Evolutionary conservation across 2,797 vertebrate genomes (phyloP), one percentile per base, ranked within the genome.

Genomic region (Enteromius viviparus): DNA sequence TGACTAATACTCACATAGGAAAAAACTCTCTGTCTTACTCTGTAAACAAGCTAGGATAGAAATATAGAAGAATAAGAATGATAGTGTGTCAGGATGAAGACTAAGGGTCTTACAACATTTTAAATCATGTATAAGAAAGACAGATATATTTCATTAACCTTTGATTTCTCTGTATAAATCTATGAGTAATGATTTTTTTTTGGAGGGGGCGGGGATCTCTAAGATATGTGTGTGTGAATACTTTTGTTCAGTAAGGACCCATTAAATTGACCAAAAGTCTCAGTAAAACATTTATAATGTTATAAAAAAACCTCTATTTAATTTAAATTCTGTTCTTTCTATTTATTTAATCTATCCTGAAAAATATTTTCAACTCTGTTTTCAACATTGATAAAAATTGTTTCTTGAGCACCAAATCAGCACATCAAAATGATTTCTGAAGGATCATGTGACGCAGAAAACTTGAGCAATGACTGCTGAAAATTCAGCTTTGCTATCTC

Each of bases 1-100:
- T 68, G 72, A 82, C 49, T 34, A 37, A 76, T 23, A 32, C 10
- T 82, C 81, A 66, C 60, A 68, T 12, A 69, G 49, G 34, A 55
- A 69, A 60, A 51, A 72, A n/a, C 3, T 29, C 1, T 69, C 32
- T 45, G n/a, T 5, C 14, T 26, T 66, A 17, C 47, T 26, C 47
- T 55, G 10, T 34, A 72, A 81, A 37, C 21, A 29, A 74, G 9
- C 7, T 4, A 40, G 15, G 12, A 74, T 26, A 6, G 53, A 64
- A n/a, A 53, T 40, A 58, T 58, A 60, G 17, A 60, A 10, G 53
- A 80, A 19, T 19, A 19, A 45, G 68, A 60, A 62, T 11, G 14
- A 32, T 23, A 19, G 42, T 40, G 37, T 76, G 37, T 19, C 55
- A 42, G 32, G 6, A 34, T 65, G 15, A 64, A 32, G 6, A 32